phyloP scores from a whole-genome alignment of 2,113 vertebrate species.

The Sapajus apella region DNA sequence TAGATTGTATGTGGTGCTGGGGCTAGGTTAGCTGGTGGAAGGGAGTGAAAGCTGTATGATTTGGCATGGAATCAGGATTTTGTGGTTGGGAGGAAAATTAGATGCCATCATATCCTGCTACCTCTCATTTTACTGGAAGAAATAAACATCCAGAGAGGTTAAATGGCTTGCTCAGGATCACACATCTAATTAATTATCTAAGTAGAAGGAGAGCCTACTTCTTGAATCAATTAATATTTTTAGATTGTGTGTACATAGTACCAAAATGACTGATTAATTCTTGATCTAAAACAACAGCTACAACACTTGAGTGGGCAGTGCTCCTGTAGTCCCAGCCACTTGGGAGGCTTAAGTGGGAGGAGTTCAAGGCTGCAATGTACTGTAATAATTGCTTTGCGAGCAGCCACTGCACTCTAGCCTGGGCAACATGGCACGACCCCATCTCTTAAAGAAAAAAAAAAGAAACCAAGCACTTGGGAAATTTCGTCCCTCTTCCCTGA shows the following conservation, averaged over 20 bases:
- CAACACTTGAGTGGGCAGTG: background rate
- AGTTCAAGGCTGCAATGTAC: background rate
- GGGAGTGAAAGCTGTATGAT: background rate
- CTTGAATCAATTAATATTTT: background rate
- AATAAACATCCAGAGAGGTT: background rate
- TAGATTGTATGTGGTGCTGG: background rate
- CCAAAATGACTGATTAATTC: background rate
- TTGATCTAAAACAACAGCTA: background rate
- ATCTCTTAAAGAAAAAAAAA: background rate
- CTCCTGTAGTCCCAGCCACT: background rate
- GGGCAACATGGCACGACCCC: background rate
- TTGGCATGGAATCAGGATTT: conserved; percentile 9
- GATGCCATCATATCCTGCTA: background rate
- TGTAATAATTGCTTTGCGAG: background rate
- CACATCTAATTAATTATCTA: background rate
- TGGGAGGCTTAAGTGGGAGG: background rate
- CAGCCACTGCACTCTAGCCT: background rate
- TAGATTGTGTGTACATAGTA: background rate
- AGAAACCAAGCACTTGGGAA: background rate
- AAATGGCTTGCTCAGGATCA: background rate
- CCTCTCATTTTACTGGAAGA: background rate
- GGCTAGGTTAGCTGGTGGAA: background rate
- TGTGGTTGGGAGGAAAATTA: background rate
- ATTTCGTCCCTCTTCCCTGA: background rate
- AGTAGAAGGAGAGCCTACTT: background rate